Evolutionary conservation across 2,888 invertebrate genomes (phyloP), one percentile per base, ranked within the genome.

Genomic region (Pecten maximus): DNA sequence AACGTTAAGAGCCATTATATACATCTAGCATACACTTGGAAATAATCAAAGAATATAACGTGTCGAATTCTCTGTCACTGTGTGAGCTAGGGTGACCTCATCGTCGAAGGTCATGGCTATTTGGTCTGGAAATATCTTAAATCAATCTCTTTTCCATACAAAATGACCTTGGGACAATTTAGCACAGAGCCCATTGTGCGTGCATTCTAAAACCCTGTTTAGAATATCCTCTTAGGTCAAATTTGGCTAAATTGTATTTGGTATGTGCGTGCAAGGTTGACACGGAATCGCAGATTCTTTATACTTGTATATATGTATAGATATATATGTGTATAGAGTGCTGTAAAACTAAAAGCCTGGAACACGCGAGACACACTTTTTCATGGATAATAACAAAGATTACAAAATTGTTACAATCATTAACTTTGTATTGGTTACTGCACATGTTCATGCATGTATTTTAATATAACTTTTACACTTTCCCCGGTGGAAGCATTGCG

Each of bases 141-240:
- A 28, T 74, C 74, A 74, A 74, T 74, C 74, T 74, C 12, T 23
- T 74, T 35, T 35, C 35, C 35, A 74, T 74, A 28, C 74, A 28
- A 8, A 35, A 74, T 74, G 74, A 74, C 74, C 74, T 74, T 74
- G 74, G 12, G 74, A 74, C 74, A 74, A 35, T 74, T 74, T 23
- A 74, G 74, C 74, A 28, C 4, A 74, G 74, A 12, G 28, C 74
- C 74, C 28, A 12, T 10, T 8, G 23, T 8, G 74, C 74, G 28
- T 74, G 74, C 16, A 74, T 35, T 0, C 74, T 74, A 35, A 74
- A 54, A 74, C 23, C 74, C 35, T 74, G 8, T 74, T 35, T 15
- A 15, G 28, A 35, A 28, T 74, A 74, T 74, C 74, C 74, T 74
- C 74, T 35, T 2, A 74, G 60, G 54, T 35, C 28, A 35, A 35